A percentile compares a stretch with the other conserved stretches of the same genome.
phyloP scores from a whole-genome alignment of 2,888 invertebrate genomes.

The Lordiphosa andalusiaca region DNA sequence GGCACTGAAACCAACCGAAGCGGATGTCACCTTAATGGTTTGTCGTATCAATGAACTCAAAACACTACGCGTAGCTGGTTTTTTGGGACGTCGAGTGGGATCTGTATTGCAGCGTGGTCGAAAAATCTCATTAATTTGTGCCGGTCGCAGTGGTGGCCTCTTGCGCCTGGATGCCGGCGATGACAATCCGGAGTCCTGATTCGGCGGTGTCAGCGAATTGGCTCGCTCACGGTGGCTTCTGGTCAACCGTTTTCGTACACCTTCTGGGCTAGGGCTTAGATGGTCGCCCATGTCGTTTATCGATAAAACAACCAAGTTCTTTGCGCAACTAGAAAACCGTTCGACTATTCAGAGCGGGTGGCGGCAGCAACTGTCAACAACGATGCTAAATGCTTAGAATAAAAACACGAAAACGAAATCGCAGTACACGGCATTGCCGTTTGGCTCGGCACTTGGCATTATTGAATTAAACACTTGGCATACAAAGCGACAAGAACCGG shows the following conservation, averaged over 20 bases:
- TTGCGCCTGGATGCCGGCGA: constrained; percentile 29
- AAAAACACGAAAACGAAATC: constrained; percentile 8
- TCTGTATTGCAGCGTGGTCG: constrained; percentile 68
- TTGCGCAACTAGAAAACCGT: constrained; percentile 1
- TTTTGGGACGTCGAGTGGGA: constrained; percentile 31
- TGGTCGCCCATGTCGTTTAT: neutral
- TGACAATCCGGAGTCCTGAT: constrained; percentile 24
- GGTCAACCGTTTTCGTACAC: constrained; percentile 11
- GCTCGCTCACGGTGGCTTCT: constrained; percentile 38
- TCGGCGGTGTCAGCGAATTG: constrained; percentile 36
- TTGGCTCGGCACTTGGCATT: constrained; percentile 6
- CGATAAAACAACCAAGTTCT: constrained; percentile 1
- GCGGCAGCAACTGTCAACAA: constrained; percentile 2
- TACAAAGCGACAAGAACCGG: neutral
- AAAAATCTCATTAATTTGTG: constrained; percentile 51
- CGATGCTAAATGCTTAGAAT: constrained; percentile 11
- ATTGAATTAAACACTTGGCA: constrained; percentile 20
- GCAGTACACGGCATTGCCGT: constrained; percentile 5
- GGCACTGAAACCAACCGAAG: constrained; percentile 59
- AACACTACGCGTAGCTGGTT: constrained; percentile 32
- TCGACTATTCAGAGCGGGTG: constrained; percentile 1
- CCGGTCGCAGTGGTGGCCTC: constrained; percentile 32
- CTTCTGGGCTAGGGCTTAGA: no score
- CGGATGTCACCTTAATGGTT: constrained; percentile 68
- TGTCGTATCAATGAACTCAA: constrained; percentile 65